Conservation (phyloP, 2,113 vertebrate genomes). For the Mixornis gularis region DNA sequence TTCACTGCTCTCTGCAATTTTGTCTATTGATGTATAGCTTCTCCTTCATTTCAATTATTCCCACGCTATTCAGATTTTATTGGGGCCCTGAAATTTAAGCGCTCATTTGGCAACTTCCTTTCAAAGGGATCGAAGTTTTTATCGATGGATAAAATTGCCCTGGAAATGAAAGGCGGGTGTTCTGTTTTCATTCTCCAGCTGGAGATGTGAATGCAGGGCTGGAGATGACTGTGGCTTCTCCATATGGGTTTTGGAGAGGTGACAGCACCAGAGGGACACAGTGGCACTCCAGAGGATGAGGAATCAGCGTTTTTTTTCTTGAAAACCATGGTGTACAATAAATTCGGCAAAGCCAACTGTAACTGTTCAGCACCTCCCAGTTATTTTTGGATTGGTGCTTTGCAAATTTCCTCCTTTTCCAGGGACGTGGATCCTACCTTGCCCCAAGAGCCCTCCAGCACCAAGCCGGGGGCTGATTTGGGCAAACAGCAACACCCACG, state of each 20-base stretch:
- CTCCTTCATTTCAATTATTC: not conserved
- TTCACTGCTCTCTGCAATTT: not conserved
- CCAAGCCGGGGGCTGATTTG: too few species aligned
- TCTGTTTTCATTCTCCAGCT: not conserved
- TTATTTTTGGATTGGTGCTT: not conserved
- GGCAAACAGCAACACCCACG: too few species aligned
- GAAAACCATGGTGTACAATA: not conserved
- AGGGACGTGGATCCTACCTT: rapidly evolving
- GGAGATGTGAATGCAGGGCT: not conserved
- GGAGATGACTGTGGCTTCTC: not conserved
- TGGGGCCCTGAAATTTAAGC: not conserved
- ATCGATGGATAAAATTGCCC: too few species aligned
- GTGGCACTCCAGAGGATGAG: not conserved
- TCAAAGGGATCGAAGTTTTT: not conserved
- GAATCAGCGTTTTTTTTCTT: not conserved
- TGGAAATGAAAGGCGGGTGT: not conserved
- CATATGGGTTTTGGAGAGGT: not conserved
- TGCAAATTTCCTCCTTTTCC: not conserved
- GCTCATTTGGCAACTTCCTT: not conserved
- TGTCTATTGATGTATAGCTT: not conserved
- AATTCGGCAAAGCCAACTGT: rapidly evolving
- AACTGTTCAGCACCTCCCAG: not conserved
- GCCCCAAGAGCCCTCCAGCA: not conserved
- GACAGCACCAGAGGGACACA: not conserved
- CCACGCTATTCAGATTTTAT: rapidly evolving